Evolutionary conservation across 2,797 vertebrate species (phyloP), one percentile per base, ranked within the genome.

Genomic region (Acrocephalus scirpaceus): DNA sequence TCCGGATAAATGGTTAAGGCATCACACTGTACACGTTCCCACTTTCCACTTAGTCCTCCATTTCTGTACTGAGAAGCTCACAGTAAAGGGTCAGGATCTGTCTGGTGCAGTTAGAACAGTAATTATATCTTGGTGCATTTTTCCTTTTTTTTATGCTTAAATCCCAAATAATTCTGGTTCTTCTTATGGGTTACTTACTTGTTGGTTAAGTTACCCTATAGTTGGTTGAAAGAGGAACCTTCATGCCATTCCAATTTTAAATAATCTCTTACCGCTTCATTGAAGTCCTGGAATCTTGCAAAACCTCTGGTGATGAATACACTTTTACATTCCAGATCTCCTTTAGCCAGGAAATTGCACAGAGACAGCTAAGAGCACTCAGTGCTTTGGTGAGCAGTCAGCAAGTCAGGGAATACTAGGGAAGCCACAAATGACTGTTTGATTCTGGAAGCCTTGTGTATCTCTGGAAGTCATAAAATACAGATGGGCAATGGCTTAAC

Each of bases 401-500:
- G 93, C 72, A 67, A 92, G 69, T 77, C 13, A 3, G 66, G 47
- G 58, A 88, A 89, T 47, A 81, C n/a, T 48, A 42, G 54, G 71
- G 83, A 86, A 94, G 95, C 86, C 94, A 77, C 86, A 90, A 88
- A 74, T 85, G 73, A 85, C 81, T 89, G 9, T 34, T 86, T 71
- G 78, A 88, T 90, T 88, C 74, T 93, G 92, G 88, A 93, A 92
- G 70, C 50, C 65, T 89, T 38, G 16, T 69, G 48, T 60, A 64
- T 84, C 80, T 96, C 90, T 96, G 91, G 73, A 97, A 94, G 78
- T 93, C 95, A 95, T 96, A 95, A 96, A 93, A 94, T 94, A 77
- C 93, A 95, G 82, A 90, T 83, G 67, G 86, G 47, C 87, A 82
- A 73, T 45, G 69, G 81, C 86, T 95, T 89, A 90, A 72, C 64